A percentile compares a stretch with the other conserved stretches of the same genome.
These are phyloP conservation scores for Drosophila aff. DNA, from an alignment of 1,140 invertebrate species.

Conservation along the genomic window DNA sequence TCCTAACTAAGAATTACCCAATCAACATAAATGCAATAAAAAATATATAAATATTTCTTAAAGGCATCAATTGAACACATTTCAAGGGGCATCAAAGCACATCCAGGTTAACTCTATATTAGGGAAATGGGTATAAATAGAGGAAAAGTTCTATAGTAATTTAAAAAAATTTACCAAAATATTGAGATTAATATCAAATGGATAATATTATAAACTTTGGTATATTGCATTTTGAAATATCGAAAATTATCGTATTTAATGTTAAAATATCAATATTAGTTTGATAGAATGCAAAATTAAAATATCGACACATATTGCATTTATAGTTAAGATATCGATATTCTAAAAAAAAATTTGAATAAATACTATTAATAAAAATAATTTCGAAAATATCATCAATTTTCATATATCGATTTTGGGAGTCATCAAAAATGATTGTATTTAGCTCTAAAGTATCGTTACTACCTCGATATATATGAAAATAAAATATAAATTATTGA, in stretches of 20 bases:
- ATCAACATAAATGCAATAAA: conserved; percentile 6
- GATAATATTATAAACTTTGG: not conserved
- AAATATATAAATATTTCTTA: not conserved
- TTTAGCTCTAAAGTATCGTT: too few species aligned
- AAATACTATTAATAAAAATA: too few species aligned
- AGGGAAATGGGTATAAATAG: not conserved
- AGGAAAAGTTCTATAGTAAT: too few species aligned
- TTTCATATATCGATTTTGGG: not conserved
- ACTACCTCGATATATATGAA: too few species aligned
- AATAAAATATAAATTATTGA: not conserved
- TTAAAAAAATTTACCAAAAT: not conserved
- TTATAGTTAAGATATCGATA: too few species aligned
- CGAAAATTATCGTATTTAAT: too few species aligned
- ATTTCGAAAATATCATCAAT: not conserved
- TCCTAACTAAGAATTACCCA: conserved; percentile 14
- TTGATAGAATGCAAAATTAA: too few species aligned
- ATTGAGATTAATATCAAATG: not conserved
- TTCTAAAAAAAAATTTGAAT: too few species aligned
- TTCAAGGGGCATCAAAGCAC: not conserved
- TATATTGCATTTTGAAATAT: not conserved
- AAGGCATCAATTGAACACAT: not conserved
- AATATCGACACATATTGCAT: too few species aligned
- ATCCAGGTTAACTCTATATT: not conserved
- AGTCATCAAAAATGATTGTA: too few species aligned
- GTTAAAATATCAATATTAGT: too few species aligned